Base-by-base conservation (phyloP, 2,113 vertebrate species). In the Xiphophorus hellerii region DNA sequence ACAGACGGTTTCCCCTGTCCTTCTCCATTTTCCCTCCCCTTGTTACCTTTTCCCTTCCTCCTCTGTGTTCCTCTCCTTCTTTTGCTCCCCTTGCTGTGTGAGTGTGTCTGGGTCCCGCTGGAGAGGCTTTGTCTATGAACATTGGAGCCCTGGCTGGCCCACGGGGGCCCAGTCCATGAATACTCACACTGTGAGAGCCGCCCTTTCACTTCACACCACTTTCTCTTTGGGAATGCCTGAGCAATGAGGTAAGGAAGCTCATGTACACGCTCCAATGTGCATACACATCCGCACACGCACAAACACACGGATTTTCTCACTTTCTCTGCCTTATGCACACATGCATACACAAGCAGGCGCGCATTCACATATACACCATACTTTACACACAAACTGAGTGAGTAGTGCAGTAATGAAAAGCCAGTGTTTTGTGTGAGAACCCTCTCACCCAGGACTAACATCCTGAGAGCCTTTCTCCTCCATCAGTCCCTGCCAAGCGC, bases 371-470 rank as follows among this genome's bases (percentile, higher is more conserved):
- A 83, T 22, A 76, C 88, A 89, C 73, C 29, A 35, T 82, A 91
- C 90, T 84, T 84, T 84, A 77, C 82, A 89, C 82, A 88, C 87
- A 87, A 76, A 89, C 87, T 74, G 84, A 92, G 91, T 92, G 92
- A 93, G 87, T 94, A 93, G 94, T 93, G 93, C 88, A 75, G 91
- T 84, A 88, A 93, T 94, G 93, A 95, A 94, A 94, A 94, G 91
- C 92, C 92, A 93, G 89, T 90, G 92, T 90, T 93, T 94, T 94
- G 93, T 94, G 92, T 86, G 87, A 92, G 92, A 95, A 94, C 93
- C 88, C 90, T 90, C 88, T 94, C 93, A 95, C 93, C 93, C 92
- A 88, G 87, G 89, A 90, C 92, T 92, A 91, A 92, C 92, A 94
- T 93, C 93, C 91, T 93, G 91, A 92, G 93, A 93, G 89, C 89